Percentiles rank a stretch among this genome's conserved stretches.
Conservation (phyloP, 1,140 invertebrate species). For the Bombyx mori region ASM3026992v2 NC_085128.1:4008501-4009000, state of each 20-base stretch:
- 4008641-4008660: no score
- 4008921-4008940: constrained; percentile 74
- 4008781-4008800: background rate
- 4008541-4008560: no score
- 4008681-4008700: no score
- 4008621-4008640: no score
- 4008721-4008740: background rate
- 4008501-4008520: no score
- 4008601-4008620: no score
- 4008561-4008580: no score
- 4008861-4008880: constrained; percentile 59
- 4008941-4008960: constrained; percentile 86
- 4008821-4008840: constrained; percentile 1
- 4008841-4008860: background rate
- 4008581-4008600: no score
- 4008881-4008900: constrained; percentile 76
- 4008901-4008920: constrained; percentile 86
- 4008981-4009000: constrained; percentile 48
- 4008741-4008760: constrained; percentile 38
- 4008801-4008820: background rate
- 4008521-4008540: no score
- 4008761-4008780: background rate
- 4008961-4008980: constrained; percentile 97
- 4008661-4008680: no score
- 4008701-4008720: no score